A percentile compares a stretch with the other conserved stretches of the same genome.
These are phyloP conservation scores for Pseudoatta argentina DNA, from an alignment of 1,140 invertebrate genomes.

Conservation along the genomic window DNA sequence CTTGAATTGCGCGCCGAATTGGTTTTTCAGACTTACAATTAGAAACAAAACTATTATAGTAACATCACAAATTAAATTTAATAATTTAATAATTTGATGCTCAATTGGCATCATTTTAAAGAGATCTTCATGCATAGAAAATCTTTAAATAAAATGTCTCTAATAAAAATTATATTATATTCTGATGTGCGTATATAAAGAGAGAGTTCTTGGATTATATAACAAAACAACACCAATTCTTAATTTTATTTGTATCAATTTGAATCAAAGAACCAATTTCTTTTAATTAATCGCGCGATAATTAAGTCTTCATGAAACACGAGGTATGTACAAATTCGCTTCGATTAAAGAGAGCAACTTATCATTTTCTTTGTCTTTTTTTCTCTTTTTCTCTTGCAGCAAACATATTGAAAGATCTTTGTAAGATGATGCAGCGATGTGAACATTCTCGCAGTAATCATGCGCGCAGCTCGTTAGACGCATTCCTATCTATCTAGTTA, in stretches of 20 bases:
- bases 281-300: constrained; percentile 30
- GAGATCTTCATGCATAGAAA: too few species aligned
- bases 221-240: too few species aligned
- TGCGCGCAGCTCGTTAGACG: constrained; percentile 13
- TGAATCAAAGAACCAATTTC: not conserved
- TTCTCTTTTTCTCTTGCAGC: not conserved
- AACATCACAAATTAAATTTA: too few species aligned
- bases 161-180: too few species aligned
- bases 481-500: constrained; percentile 28
- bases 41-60: too few species aligned
- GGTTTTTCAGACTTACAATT: too few species aligned
- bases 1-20: too few species aligned
- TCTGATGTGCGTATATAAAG: too few species aligned
- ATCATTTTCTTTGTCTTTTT: not conserved
- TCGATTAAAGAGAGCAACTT: not conserved
- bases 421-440: constrained; percentile 22
- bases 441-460: constrained; percentile 32
- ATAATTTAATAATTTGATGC: too few species aligned
- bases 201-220: too few species aligned
- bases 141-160: too few species aligned
- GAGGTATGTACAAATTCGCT: not conserved
- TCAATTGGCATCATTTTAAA: too few species aligned
- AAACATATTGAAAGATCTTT: constrained; percentile 27
- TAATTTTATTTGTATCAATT: not conserved
- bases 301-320: not conserved